Conservation (phyloP, 2,888 invertebrate genomes). For the Drosophila quinaria region DNA sequence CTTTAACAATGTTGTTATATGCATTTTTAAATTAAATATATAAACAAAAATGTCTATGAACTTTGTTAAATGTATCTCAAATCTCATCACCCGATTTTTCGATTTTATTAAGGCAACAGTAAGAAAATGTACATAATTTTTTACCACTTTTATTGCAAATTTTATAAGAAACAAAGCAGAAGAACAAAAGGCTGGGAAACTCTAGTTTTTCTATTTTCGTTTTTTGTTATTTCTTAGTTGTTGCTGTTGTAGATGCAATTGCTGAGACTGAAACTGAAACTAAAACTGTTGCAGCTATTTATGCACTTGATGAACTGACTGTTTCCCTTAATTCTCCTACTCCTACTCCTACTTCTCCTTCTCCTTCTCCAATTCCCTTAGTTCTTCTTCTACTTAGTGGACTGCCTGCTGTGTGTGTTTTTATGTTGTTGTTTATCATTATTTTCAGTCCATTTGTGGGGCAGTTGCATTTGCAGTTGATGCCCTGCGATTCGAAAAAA, state of each 20-base stretch:
- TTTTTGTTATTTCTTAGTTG: not conserved
- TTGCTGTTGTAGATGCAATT: conserved; percentile 12
- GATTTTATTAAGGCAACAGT: not conserved
- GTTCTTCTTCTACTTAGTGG: not conserved
- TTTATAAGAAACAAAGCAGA: conserved; percentile 39
- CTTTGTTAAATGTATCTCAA: not conserved
- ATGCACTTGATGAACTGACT: conserved; percentile 51
- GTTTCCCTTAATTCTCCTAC: not conserved
- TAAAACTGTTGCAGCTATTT: conserved; percentile 39
- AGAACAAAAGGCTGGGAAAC: not conserved
- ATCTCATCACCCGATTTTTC: conserved; percentile 19
- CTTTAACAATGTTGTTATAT: no score
- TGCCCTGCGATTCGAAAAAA: not conserved
- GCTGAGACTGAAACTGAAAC: conserved; percentile 5
- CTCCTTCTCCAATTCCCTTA: no score
- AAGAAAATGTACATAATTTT: conserved; percentile 22
- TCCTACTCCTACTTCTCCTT: not conserved
- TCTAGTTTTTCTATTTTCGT: not conserved
- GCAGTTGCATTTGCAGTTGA: conserved; percentile 15
- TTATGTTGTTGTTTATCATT: conserved; percentile 19
- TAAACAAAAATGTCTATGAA: no score
- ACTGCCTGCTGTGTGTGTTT: conserved; percentile 11
- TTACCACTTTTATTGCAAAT: conserved; percentile 38
- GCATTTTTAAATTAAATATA: no score
- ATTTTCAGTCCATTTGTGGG: conserved; percentile 34